Base-by-base conservation (phyloP, 2,888 invertebrate genomes). In the Deilephila porcellus region DNA sequence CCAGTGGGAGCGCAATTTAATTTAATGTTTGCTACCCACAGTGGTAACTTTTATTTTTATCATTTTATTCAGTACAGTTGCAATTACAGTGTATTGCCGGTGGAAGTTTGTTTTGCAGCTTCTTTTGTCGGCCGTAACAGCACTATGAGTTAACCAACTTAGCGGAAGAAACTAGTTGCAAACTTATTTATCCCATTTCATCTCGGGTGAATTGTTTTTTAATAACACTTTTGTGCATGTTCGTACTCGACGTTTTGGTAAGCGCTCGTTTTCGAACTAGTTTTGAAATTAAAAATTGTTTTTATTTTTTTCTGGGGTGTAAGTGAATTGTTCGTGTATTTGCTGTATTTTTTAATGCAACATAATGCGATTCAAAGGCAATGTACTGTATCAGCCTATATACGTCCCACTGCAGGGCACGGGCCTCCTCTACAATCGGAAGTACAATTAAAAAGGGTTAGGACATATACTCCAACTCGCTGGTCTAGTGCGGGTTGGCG, bases 1-100 rank as follows among this genome's bases (percentile, higher is more conserved):
- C 34, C 56, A 56, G 56, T 72, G 56, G 63, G 64, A 53, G 74
- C 79, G 79, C 85, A 84, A 83, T 85, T 86, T 83, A 85, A 86
- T 86, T 86, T 83, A 75, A 80, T 82, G 81, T 85, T 85, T 82
- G 78, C 84, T 72, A 78, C 75, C 78, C 74, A 78, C 80, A 82
- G 80, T 79, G 77, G 80, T 70, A 79, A 81, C 59, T 60, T 73
- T 72, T 79, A 75, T 82, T 84, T 86, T 85, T 83, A 82, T 80
- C 83, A 83, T 86, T 87, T 86, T 85, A 84, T 86, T 86, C 85
- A 87, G 82, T 87, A 82, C 83, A 81, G 81, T 77, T 84, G 82
- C 85, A 87, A 87, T 87, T 87, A 87, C 86, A 81, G 79, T 81
- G 84, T 83, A 85, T 84, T 82, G 84, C 81, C 34, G 75, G 77